Evolutionary conservation across 1,140 invertebrate genomes (phyloP).

Genomic region (Stenopsyche tienmushanensis): DNA sequence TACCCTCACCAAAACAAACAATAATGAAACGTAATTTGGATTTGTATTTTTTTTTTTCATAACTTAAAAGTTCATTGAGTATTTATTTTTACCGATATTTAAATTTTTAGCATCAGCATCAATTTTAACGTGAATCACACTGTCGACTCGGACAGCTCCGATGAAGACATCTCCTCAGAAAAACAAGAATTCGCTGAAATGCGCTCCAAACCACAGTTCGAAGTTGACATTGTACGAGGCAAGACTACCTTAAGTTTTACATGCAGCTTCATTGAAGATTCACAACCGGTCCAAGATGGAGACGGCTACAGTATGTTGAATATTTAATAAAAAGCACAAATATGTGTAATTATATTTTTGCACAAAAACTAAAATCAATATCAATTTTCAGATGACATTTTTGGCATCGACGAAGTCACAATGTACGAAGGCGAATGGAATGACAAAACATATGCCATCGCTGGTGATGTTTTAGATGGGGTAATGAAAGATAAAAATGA

Average conservation of each 20-base stretch:
- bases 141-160: constrained; percentile 69
- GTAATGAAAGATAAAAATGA: constrained; percentile 61
- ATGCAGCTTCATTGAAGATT: constrained; percentile 73
- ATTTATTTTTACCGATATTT: not conserved
- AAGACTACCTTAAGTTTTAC: constrained; percentile 76
- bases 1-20: constrained; percentile 68
- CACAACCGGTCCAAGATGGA: constrained; percentile 61
- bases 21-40: constrained; percentile 81
- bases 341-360: not conserved
- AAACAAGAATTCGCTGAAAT: constrained; percentile 77
- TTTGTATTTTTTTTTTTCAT: constrained; percentile 43
- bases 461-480: constrained; percentile 87
- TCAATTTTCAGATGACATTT: constrained; percentile 68
- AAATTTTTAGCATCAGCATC: constrained; percentile 65
- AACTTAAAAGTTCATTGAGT: not conserved
- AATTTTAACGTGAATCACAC: constrained; percentile 89
- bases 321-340: not conserved
- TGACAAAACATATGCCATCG: constrained; percentile 82
- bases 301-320: constrained; percentile 69
- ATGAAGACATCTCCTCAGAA: constrained; percentile 64
- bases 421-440: constrained; percentile 81
- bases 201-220: constrained; percentile 84
- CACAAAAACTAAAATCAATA: constrained; percentile 15
- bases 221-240: constrained; percentile 76
- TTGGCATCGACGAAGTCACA: constrained; percentile 86